phyloP scores from a whole-genome alignment of 2,888 invertebrate species.

The Caradrina clavipalpis region DNA sequence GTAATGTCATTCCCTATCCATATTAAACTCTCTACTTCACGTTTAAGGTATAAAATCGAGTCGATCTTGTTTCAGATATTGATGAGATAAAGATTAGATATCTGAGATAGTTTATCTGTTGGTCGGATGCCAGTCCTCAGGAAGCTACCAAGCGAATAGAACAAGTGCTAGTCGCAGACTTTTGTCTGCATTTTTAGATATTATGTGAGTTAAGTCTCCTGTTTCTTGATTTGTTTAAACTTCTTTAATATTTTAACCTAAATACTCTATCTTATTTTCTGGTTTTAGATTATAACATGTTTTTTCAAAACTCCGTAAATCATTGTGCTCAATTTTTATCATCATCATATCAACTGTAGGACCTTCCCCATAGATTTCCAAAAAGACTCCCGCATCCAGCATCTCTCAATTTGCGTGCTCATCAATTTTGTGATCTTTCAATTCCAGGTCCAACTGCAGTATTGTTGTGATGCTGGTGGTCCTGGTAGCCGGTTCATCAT shows the following conservation, averaged over 20 bases:
- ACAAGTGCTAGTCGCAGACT: constrained; percentile 46
- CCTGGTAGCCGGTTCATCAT: constrained; percentile 68
- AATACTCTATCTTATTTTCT: neutral
- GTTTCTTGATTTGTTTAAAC: neutral
- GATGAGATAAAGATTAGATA: constrained; percentile 61
- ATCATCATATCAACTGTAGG: no score
- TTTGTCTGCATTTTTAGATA: constrained; percentile 49
- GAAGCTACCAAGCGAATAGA: constrained; percentile 46
- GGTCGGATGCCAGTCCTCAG: constrained; percentile 49
- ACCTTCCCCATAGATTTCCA: no score
- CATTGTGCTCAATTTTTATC: neutral
- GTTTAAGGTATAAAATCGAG: constrained; percentile 40
- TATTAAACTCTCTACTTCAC: constrained; percentile 10
- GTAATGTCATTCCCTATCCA: constrained; percentile 7
- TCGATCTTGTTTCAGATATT: constrained; percentile 34
- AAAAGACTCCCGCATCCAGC: no score
- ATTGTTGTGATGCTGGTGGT: constrained; percentile 65
- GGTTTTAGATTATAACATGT: no score
- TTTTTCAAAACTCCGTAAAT: no score
- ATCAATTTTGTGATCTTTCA: neutral
- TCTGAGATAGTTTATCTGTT: constrained; percentile 65
- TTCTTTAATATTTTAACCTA: neutral
- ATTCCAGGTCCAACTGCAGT: constrained; percentile 77
- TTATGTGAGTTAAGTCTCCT: constrained; percentile 52
- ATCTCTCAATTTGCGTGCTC: no score